A percentile compares a stretch with the other conserved stretches of the same genome.
phyloP scores from a whole-genome alignment of 2,113 vertebrate genomes.

The Tetrax tetrax region DNA sequence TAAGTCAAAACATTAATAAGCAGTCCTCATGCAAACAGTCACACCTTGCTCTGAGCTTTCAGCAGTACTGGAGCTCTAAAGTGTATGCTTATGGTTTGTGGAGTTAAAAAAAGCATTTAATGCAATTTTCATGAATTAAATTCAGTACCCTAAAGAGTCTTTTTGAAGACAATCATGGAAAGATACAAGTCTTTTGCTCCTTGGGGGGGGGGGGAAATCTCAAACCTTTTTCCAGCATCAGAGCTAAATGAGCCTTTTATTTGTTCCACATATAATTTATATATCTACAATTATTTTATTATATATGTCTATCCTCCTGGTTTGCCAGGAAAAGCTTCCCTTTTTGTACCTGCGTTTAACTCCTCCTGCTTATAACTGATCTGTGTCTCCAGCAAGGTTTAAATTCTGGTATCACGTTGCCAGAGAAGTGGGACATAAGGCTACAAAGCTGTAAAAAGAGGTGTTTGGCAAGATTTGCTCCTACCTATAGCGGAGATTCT shows the following conservation, averaged over 20 bases:
- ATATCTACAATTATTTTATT: not conserved
- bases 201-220: no score
- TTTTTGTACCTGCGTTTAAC: not conserved
- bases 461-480: slow-evolving; percentile 9
- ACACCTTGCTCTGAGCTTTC: not conserved
- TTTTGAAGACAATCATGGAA: not conserved
- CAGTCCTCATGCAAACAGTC: not conserved
- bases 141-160: not conserved
- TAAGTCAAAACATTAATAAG: not conserved
- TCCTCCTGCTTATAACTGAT: not conserved
- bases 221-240: not conserved
- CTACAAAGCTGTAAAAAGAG: not conserved
- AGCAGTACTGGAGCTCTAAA: not conserved
- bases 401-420: not conserved
- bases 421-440: not conserved
- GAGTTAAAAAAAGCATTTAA: not conserved
- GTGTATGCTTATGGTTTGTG: not conserved
- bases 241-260: not conserved
- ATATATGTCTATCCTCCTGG: not conserved
- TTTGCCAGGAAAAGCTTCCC: not conserved
- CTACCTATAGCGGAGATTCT: not conserved
- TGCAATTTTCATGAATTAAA: not conserved
- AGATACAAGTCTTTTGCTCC: not conserved
- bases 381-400: not conserved
- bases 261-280: not conserved